Evolutionary conservation across 2,113 vertebrate species (phyloP).

Genomic region (Callospermophilus lateralis): DNA sequence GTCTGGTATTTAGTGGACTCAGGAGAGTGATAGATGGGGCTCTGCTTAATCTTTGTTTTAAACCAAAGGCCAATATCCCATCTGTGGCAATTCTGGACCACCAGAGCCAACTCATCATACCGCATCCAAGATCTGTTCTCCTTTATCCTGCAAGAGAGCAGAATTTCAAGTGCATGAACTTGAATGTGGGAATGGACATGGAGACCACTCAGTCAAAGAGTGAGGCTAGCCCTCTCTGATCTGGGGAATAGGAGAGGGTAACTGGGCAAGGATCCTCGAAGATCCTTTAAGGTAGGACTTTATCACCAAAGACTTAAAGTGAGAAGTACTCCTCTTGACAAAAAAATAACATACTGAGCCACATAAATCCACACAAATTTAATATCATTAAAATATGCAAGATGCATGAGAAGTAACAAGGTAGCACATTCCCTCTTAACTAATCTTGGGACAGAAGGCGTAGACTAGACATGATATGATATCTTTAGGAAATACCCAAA

Average conservation of each 20-base stretch:
- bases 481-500: background rate
- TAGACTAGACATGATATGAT: background rate
- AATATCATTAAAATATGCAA: background rate
- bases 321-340: background rate
- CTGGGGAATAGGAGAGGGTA: background rate
- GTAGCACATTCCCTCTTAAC: too few relatives aligned
- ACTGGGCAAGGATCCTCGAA: background rate
- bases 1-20: constrained; percentile 32
- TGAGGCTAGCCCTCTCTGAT: background rate
- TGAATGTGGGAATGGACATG: background rate
- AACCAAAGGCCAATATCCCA: background rate
- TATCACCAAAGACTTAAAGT: background rate
- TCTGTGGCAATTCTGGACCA: background rate
- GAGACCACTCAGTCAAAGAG: background rate
- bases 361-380: background rate
- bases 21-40: constrained; percentile 5
- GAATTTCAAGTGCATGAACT: background rate
- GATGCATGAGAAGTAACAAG: background rate
- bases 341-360: background rate
- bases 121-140: background rate
- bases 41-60: background rate
- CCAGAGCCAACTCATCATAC: background rate
- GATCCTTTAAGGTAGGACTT: background rate
- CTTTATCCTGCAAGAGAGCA: background rate
- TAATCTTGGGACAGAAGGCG: background rate